Evolutionary conservation across 2,888 invertebrate genomes (phyloP), one percentile per base, ranked within the genome.

Genomic region (Nesidiocoris tenuis): DNA sequence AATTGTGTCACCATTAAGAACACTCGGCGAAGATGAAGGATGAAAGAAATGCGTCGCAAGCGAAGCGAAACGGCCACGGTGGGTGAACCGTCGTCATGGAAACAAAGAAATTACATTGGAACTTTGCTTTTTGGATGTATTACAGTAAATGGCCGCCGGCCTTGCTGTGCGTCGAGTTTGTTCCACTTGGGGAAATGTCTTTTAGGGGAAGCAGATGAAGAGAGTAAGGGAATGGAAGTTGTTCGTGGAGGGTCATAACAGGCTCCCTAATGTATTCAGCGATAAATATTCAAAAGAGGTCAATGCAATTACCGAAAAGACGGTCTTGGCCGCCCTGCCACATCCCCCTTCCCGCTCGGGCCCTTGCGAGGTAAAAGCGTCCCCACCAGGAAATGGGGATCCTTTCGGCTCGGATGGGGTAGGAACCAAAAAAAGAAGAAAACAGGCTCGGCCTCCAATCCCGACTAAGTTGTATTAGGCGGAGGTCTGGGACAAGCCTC

Each of bases 251-350:
- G 72, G 63, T 72, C 72, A 72, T 72, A 72, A 72, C 72, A 72
- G 63, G 39, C 39, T 39, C 61, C 63, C 72, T 56, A 72, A 72
- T 72, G 72, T 72, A 72, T 72, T 72, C 72, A 72, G 61, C 63
- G 72, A 72, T 72, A 72, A 72, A 72, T 72, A 72, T 72, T 72
- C 72, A 72, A 72, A 72, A 72, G 61, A 61, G 72, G 72, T 72
- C 72, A 72, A 72, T 72, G 72, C 72, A 72, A 72, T 72, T 72
- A 72, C 72, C 61, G 54, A 61, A 63, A 39, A 39, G 39, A 39
- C 39, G 39, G 39, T 39, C 39, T 39, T 39, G 39, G 39, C 39
- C 39, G 39, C 12, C 39, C 39, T 12, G 5, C 12, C 12, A 7
- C 39, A 7, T 39, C 39, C 39, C 12, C 39, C 39, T 12, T 39